Conservation (phyloP, 2,797 vertebrate genomes). For the Hafferia zeledoni region DNA sequence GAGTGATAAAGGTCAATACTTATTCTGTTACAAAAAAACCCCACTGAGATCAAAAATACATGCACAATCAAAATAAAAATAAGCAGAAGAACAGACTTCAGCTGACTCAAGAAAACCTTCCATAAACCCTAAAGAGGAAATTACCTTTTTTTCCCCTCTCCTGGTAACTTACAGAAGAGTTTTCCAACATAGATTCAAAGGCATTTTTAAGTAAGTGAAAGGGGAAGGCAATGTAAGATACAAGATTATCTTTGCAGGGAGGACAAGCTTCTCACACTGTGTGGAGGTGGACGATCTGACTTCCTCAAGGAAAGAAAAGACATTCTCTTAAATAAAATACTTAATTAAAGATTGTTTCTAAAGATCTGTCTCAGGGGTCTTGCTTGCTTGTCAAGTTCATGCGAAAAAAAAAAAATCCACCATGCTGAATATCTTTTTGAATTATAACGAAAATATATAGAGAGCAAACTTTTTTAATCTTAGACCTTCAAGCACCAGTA, state of each 20-base stretch:
- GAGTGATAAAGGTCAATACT: not conserved
- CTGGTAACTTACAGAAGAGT: not conserved
- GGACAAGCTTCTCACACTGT: not conserved
- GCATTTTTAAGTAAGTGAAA: slow-evolving; percentile 12
- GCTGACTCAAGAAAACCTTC: slow-evolving; percentile 4
- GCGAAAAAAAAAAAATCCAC: not conserved
- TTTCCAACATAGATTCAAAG: slow-evolving; percentile 35
- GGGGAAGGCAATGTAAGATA: not conserved
- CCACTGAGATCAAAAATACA: not conserved
- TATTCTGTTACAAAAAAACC: not conserved
- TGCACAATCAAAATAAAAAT: not conserved
- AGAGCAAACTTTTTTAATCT: not conserved
- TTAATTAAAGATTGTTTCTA: slow-evolving; percentile 30
- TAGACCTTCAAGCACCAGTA: not conserved
- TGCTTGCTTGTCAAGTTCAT: not conserved
- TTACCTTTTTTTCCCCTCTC: accelerated
- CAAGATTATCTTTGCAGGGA: slow-evolving; percentile 11
- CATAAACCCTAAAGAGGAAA: not conserved
- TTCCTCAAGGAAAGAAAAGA: slow-evolving; percentile 46
- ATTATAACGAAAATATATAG: not conserved
- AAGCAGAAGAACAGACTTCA: not conserved
- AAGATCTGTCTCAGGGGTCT: slow-evolving; percentile 41
- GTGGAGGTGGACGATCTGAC: not conserved
- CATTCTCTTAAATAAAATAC: not conserved
- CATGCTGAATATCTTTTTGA: not conserved